A percentile compares a stretch with the other conserved stretches of the same genome.
phyloP scores from a whole-genome alignment of 2,888 invertebrate species.

The Sepiola atlantica region DNA sequence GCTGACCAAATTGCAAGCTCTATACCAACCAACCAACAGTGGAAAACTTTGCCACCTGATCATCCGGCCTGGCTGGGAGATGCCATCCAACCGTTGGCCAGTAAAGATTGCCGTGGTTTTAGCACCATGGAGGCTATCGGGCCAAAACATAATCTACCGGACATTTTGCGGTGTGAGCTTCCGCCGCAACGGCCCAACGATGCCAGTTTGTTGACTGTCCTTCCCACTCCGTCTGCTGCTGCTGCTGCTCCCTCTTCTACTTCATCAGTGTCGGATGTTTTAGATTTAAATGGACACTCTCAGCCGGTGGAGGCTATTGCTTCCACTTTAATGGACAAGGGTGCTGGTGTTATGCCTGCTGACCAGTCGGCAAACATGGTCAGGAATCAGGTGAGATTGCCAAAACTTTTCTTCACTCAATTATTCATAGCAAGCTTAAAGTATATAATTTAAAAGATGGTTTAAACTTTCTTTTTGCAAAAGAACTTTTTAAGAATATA shows the following conservation, averaged over 20 bases:
- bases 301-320: slow-evolving; percentile 21
- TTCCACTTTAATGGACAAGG: background rate
- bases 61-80: background rate
- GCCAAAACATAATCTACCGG: slow-evolving; percentile 35
- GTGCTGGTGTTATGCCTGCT: background rate
- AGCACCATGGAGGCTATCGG: background rate
- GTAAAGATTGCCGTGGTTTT: background rate
- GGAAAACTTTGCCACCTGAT: slow-evolving; percentile 1
- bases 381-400: background rate
- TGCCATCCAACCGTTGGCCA: slow-evolving; percentile 1
- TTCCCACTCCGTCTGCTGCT: background rate
- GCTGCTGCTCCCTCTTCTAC: background rate
- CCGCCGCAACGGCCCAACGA: slow-evolving; percentile 34
- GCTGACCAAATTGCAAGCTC: slow-evolving; percentile 23
- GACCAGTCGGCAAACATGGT: background rate
- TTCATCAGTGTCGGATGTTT: background rate
- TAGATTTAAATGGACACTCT: background rate
- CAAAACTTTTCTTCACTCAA: background rate
- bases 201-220: background rate
- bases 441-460: no score
- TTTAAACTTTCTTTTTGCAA: no score
- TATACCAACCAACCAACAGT: background rate
- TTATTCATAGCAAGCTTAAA: no score
- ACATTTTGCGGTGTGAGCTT: slow-evolving; percentile 20
- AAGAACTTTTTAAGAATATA: no score